Conservation (phyloP, 53 echinoderm and acorn worm genomes). For the Astropecten irregularis region DNA sequence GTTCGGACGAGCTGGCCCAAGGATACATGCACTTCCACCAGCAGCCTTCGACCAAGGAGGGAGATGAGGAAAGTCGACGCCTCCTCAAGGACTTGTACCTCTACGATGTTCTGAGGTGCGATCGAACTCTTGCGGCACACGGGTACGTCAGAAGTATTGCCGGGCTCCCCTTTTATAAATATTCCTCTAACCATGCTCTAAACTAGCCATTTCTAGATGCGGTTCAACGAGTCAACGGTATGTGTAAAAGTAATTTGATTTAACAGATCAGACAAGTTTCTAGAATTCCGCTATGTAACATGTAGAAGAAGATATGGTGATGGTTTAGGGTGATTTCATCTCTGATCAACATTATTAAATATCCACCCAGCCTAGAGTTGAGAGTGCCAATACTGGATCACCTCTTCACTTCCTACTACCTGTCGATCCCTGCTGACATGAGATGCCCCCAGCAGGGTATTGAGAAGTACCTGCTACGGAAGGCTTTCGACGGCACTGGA, state of each 20-base stretch:
- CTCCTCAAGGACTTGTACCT: constrained; percentile 83
- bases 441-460: constrained; percentile 69
- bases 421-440: constrained; percentile 72
- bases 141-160: constrained; percentile 70
- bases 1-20: constrained; percentile 91
- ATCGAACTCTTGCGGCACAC: constrained; percentile 88
- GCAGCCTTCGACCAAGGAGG: constrained; percentile 78
- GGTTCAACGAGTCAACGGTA: no score
- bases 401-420: constrained; percentile 87
- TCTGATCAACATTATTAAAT: no score
- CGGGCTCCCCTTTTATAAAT: background rate
- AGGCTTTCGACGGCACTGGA: constrained; percentile 82
- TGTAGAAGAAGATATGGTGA: no score
- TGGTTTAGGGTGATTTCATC: no score
- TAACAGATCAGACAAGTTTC: no score
- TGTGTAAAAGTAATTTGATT: no score
- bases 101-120: constrained; percentile 89
- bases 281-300: no score
- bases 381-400: constrained; percentile 91
- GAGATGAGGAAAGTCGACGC: constrained; percentile 78
- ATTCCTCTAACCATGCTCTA: no score
- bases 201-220: no score
- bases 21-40: constrained; percentile 97
- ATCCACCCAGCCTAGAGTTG: constrained; percentile 71
- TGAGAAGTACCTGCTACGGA: constrained; percentile 89